Conservation (phyloP, 2,888 invertebrate genomes). For the Sesia bembeciformis region DNA sequence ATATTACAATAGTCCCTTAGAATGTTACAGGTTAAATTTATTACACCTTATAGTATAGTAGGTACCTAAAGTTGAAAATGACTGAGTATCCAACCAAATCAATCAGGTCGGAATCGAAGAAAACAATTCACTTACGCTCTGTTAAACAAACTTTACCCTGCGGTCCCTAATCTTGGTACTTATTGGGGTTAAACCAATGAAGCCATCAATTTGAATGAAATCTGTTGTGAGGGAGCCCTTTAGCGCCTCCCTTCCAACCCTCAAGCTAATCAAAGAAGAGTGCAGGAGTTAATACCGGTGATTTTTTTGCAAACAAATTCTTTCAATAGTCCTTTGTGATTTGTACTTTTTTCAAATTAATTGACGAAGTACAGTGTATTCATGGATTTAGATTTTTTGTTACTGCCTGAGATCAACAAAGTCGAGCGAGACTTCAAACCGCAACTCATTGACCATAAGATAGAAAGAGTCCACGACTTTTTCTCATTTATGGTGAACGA, state of each 20-base stretch:
- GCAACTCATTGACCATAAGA: no score
- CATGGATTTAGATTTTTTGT: no score
- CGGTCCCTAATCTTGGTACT: constrained; percentile 45
- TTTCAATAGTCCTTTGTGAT: not conserved
- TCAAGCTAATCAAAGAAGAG: constrained; percentile 45
- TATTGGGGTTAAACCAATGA: constrained; percentile 60
- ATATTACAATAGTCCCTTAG: no score
- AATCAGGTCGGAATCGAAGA: constrained; percentile 11
- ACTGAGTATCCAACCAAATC: not conserved
- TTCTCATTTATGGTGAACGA: no score
- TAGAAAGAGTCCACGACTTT: no score
- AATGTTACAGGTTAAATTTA: no score
- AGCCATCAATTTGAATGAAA: constrained; percentile 61
- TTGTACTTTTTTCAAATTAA: not conserved
- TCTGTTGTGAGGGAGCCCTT: constrained; percentile 26
- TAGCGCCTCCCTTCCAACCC: constrained; percentile 13
- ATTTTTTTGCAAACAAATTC: constrained; percentile 13
- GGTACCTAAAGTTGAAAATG: no score
- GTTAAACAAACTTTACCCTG: constrained; percentile 40
- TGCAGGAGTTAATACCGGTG: constrained; percentile 28
- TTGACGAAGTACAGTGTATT: not conserved
- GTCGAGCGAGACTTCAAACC: no score
- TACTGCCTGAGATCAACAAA: no score
- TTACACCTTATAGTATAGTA: no score
- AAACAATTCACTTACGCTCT: constrained; percentile 44